Percentiles rank a stretch among this genome's conserved stretches.
Conservation (phyloP, 2,888 invertebrate genomes). For the Cryptus viduatorius region DNA sequence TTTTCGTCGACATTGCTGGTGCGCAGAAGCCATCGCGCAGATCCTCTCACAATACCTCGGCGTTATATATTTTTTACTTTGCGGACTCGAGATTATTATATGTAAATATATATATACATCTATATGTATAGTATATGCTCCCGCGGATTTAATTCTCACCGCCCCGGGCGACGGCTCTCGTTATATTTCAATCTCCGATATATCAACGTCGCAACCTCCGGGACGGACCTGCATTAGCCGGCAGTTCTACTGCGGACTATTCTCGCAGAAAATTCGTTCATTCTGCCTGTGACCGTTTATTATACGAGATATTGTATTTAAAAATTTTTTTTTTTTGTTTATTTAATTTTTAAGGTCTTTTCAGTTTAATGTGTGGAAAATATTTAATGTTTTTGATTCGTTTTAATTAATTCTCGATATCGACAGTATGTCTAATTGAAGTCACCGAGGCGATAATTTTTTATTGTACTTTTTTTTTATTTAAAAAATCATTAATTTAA, state of each 20-base stretch:
- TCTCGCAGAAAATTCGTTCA: background rate
- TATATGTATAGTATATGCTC: slow-evolving; percentile 14
- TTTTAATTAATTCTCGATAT: no score
- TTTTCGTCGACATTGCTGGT: slow-evolving; percentile 39
- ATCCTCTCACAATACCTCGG: slow-evolving; percentile 58
- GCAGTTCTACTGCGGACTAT: background rate
- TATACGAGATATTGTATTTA: background rate
- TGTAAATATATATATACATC: background rate
- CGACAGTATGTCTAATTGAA: no score
- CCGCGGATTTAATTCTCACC: slow-evolving; percentile 75
- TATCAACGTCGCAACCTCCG: slow-evolving; percentile 61
- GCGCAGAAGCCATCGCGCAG: slow-evolving; percentile 38
- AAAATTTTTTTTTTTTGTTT: background rate
- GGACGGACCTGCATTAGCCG: slow-evolving; percentile 2
- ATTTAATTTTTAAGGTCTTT: background rate
- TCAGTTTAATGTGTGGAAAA: no score
- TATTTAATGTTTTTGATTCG: no score
- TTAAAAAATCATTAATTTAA: no score
- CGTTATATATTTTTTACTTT: slow-evolving; percentile 37
- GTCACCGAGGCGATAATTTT: no score
- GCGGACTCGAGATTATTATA: slow-evolving; percentile 13
- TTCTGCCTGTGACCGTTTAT: background rate
- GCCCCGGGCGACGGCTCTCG: slow-evolving; percentile 69
- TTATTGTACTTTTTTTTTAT: no score
- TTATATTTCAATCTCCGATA: slow-evolving; percentile 77